Evolutionary conservation across 1,140 invertebrate species (phyloP), one percentile per base, ranked within the genome.

Genomic region (Panagrolaimus sp.): DNA sequence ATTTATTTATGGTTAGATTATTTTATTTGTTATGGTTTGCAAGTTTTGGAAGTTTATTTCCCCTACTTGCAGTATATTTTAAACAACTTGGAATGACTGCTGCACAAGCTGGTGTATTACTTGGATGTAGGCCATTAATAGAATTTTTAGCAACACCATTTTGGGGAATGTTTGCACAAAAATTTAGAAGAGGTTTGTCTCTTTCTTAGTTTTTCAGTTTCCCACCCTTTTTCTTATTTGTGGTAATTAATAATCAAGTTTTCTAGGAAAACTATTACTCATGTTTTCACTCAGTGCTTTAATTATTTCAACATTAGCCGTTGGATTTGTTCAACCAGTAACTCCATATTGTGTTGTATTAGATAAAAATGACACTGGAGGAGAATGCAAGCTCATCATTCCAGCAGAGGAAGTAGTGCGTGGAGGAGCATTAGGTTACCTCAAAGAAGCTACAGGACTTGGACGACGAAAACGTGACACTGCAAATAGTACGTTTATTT

Each of bases 21-120:
- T 99, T 98, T 84, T 99, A 98, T 84, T 97, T 98, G 84, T 98
- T 97, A 87, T 98, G 98, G 85, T 99, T 97, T 83, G 93, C 95
- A 1, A 95, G 96, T 0, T 99, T 98, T 79, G 96, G 96, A 7
- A 96, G 93, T 0, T 87, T 99, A 0, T 98, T 98, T 82, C 96
- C 96, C 0, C 85, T 98, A 31, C 92, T 98, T 89, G 95, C 92
- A 23, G 92, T 98, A 23, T 98, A 97, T 84, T 98, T 98, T 86
- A 98, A 89, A 76, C 78, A 80, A 66, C 20, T 87, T 95, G 0
- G 84, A 57, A 72, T 80, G 65, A 76, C 78, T 11, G 91, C 93
- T 72, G 93, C 92, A 31, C 77, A 78, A 68, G 31, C 88, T 93
- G 0, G 84, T 8, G 51, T 82, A 45, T 68, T 83, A 38, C 91